These are phyloP conservation scores for Lycocorax pyrrhopterus DNA, from an alignment of 2,113 vertebrate genomes.

Conservation along the genomic window DNA sequence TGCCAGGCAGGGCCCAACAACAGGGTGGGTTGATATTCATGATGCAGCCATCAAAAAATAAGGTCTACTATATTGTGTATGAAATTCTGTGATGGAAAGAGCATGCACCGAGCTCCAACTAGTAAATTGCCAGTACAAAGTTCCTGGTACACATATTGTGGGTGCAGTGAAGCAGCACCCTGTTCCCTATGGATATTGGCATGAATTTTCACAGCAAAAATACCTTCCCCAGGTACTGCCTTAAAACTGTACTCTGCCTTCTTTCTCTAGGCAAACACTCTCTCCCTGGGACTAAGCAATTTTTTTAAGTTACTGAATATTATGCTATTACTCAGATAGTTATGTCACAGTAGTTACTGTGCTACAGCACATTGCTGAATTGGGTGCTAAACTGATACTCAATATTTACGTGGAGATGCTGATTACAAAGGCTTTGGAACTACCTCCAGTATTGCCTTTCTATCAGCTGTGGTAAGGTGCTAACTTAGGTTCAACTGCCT, in stretches of 20 bases:
- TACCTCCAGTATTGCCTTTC: background rate
- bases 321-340: background rate
- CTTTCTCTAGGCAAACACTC: background rate
- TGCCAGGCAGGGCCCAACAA: background rate
- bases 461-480: background rate
- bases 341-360: background rate
- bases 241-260: background rate
- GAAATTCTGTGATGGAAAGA: background rate
- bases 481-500: background rate
- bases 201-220: background rate
- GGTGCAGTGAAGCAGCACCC: background rate
- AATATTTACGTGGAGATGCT: background rate
- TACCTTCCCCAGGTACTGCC: background rate
- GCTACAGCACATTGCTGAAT: background rate
- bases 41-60: background rate
- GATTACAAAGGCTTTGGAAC: background rate
- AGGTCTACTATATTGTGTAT: fast-evolving
- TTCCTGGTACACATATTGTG: fast-evolving
- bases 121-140: fast-evolving
- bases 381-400: background rate
- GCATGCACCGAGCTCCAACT: background rate
- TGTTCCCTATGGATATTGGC: background rate
- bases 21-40: background rate
- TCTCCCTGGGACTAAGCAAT: background rate
- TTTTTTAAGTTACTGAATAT: fast-evolving